phyloP scores from a whole-genome alignment of 2,113 vertebrate species.

The Balaeniceps rex region DNA sequence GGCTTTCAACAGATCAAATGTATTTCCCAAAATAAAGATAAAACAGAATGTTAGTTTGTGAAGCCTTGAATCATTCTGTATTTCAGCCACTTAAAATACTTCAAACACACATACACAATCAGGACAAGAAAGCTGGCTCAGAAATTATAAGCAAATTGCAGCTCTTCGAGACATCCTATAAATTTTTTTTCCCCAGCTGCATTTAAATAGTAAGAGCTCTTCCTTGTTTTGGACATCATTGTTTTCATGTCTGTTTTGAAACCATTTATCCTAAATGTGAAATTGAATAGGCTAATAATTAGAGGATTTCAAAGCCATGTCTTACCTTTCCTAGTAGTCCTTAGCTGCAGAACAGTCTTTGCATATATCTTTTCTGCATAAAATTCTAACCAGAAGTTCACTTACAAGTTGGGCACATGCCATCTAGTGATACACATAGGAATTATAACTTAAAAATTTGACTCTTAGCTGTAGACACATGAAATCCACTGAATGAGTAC shows the following conservation, averaged over 20 bases:
- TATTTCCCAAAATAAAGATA: slow-evolving; percentile 49
- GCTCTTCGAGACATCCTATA: not conserved
- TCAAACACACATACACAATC: not conserved
- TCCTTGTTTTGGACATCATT: not conserved
- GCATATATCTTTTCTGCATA: not conserved
- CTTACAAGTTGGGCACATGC: not conserved
- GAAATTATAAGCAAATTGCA: slow-evolving; percentile 45
- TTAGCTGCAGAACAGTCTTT: not conserved
- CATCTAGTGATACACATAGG: not conserved
- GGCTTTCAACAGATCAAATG: slow-evolving; percentile 35
- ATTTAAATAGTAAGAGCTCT: not conserved
- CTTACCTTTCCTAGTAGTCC: not conserved
- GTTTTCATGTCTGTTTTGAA: slow-evolving; percentile 13
- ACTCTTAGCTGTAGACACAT: not conserved
- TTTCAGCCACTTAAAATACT: slow-evolving; percentile 36
- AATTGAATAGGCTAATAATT: slow-evolving; percentile 1
- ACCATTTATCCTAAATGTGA: not conserved
- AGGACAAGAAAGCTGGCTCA: not conserved
- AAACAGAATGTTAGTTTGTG: slow-evolving; percentile 36
- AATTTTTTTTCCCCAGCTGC: not conserved
- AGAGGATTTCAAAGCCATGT: not conserved
- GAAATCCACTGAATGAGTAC: no score
- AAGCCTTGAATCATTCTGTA: slow-evolving; percentile 17
- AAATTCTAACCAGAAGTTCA: not conserved
- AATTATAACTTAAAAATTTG: not conserved